Evolutionary conservation across 2,113 vertebrate species (phyloP), one percentile per base, ranked within the genome.

Genomic region (Malurus cyaneus): DNA sequence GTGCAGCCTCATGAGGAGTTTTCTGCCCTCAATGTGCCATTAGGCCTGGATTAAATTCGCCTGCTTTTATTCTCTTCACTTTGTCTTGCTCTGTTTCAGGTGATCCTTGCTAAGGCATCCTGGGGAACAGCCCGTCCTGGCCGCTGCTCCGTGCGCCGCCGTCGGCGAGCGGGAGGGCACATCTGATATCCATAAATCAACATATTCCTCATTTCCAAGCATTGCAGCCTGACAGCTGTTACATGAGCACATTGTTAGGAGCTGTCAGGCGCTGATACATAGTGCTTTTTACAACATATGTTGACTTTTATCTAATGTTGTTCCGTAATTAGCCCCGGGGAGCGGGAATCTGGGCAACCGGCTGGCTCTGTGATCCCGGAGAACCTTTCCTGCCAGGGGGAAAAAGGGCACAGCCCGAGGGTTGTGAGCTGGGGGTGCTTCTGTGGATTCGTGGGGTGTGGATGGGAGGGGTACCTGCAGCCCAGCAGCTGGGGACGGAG

Each of bases 291-390:
- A 93, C 97, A 98, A 98, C 98, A 98, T 98, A 98, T 98, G 98
- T 98, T 98, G 98, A 98, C 98, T 98, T 98, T 98, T 98, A 98
- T 98, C 98, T 98, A 97, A 98, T 97, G 97, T 97, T 97, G 97
- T 98, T 98, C 97, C 94, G 36, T 97, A 98, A 98, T 98, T 98
- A 98, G 97, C 98, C 97, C 97, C 92, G 65, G 97, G 97, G 97
- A 98, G 94, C 84, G 60, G 34, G 76, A 95, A 94, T 97, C 97
- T 95, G 52, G 96, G 97, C 97, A 97, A 96, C 95, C 85, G 96
- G 97, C 97, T 97, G 98, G 91, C 91, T 97, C 71, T 77, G 93
- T 97, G 97, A 97, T 97, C 97, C 86, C 86, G 1, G 86, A 86
- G 98, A 95, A 97, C 98, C 98, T 97, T 91, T 96, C 70, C 92